Evolutionary conservation across 2,888 invertebrate species (phyloP), one percentile per base, ranked within the genome.

Genomic region (Stomorhina lunata): DNA sequence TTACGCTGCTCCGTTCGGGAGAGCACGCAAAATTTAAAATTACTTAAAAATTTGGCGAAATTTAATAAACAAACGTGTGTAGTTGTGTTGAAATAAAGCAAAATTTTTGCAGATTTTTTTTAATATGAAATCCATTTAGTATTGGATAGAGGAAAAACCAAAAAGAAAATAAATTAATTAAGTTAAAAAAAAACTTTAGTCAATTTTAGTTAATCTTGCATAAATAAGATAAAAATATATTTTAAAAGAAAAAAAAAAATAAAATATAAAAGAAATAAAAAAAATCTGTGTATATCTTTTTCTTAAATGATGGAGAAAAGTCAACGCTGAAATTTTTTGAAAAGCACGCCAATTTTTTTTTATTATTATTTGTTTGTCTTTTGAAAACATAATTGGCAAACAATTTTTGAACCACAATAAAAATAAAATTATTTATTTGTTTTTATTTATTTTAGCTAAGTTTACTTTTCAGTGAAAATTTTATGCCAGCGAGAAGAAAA

Each of bases 51-150:
- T 37, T 32, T 17, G 20, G 1, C 22, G 12, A 27, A 61, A 20
- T 0, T 10, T 37, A 73, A 53, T 29, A 75, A 65, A 65, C 45
- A 55, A 34, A 55, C 32, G 48, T 17, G 43, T 29, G 12, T 63
- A 22, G 4, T 43, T 53, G 45, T 65, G 66, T 79, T 59, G 20
- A 37, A 69, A 81, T 40, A 65, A 34, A 63, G 27, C 40, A 50
- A 48, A 71, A 50, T 63, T 53, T 80, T 43, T 77, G 81, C 81
- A 81, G 71, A 81, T 10, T 20, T 72, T 80, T 32, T 12, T n/a
- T n/a, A n/a, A n/a, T n/a, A n/a, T 40, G 37, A 43, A 17, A 25
- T 32, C 17, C 43, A 40, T 69, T 63, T 48, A 55, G 34, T 43
- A 71, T 50, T 80, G 50, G 65, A 43, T 53, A 68, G 22, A 73